Conservation (phyloP, 2,888 invertebrate genomes). For the Drosophila parthenogenetica region DNA sequence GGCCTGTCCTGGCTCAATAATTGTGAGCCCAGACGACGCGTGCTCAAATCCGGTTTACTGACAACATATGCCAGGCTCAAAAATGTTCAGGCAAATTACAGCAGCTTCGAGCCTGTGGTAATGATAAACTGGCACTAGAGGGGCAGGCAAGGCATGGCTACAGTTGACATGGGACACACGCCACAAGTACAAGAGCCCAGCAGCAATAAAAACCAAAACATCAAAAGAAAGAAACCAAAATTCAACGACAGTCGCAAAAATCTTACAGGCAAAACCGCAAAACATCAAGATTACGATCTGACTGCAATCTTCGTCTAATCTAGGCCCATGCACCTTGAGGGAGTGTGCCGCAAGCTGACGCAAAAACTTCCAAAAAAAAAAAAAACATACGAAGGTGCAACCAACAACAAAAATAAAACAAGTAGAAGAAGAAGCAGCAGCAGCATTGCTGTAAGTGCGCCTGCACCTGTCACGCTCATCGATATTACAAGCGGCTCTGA, state of each 20-base stretch:
- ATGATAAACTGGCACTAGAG: constrained; percentile 1
- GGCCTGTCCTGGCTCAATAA: constrained; percentile 66
- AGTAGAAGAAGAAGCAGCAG: constrained; percentile 37
- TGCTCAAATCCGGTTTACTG: constrained; percentile 76
- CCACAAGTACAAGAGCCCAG: constrained; percentile 48
- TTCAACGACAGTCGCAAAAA: constrained; percentile 61
- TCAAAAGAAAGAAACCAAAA: constrained; percentile 34
- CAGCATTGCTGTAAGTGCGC: constrained; percentile 59
- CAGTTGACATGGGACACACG: constrained; percentile 78
- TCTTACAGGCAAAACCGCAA: constrained; percentile 69
- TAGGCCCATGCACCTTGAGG: constrained; percentile 64
- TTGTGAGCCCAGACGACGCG: constrained; percentile 77
- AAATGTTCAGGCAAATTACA: constrained; percentile 63
- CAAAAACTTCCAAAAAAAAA: constrained; percentile 21
- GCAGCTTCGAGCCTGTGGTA: constrained; percentile 10
- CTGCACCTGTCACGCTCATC: constrained; percentile 77
- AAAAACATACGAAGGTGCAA: constrained; percentile 38
- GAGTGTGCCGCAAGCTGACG: constrained; percentile 74
- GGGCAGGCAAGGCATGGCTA: constrained; percentile 6
- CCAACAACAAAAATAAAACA: constrained; percentile 31
- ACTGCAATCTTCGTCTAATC: constrained; percentile 69
- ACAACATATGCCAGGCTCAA: constrained; percentile 70
- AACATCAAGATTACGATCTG: constrained; percentile 49
- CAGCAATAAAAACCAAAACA: constrained; percentile 44
- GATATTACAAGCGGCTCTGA: constrained; percentile 64